These are phyloP conservation scores for Sylvilagus bachmani DNA, from an alignment of 2,113 vertebrate genomes.

Conservation along the genomic window DNA sequence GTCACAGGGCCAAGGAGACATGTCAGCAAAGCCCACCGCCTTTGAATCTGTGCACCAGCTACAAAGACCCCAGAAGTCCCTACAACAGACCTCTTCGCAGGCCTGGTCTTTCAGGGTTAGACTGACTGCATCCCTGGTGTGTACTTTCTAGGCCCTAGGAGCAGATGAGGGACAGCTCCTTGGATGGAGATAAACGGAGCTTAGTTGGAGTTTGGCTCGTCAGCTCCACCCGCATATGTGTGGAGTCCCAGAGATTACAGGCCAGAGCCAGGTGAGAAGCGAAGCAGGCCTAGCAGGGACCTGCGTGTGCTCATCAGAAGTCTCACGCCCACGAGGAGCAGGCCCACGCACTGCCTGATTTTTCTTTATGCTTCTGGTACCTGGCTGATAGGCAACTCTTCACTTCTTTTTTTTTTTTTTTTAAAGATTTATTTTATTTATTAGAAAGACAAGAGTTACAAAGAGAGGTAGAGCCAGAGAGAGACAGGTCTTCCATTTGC, in stretches of 20 bases:
- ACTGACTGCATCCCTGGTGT: not conserved
- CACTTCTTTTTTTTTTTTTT: not conserved
- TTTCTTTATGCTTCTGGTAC: constrained; percentile 39
- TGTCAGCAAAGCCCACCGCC: not conserved
- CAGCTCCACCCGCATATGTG: not conserved
- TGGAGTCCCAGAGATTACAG: not conserved
- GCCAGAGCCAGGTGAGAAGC: not conserved
- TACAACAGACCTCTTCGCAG: not conserved
- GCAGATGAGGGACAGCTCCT: not conserved
- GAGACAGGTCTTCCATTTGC: too few species aligned
- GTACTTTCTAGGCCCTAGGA: not conserved
- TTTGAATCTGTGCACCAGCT: not conserved
- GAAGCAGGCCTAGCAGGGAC: not conserved
- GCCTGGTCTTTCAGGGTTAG: not conserved
- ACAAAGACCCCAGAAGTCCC: not conserved
- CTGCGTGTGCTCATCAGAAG: not conserved
- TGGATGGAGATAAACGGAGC: not conserved
- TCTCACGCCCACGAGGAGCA: not conserved
- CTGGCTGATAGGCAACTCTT: not conserved
- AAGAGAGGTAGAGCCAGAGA: too few species aligned
- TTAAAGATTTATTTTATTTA: too few species aligned
- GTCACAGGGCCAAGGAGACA: not conserved
- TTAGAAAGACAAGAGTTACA: too few species aligned
- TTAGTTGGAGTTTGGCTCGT: not conserved
- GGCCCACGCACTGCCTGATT: not conserved